These are phyloP conservation scores for Pygoscelis antarcticus DNA, from an alignment of 2,113 vertebrate genomes.

Conservation along the genomic window DNA sequence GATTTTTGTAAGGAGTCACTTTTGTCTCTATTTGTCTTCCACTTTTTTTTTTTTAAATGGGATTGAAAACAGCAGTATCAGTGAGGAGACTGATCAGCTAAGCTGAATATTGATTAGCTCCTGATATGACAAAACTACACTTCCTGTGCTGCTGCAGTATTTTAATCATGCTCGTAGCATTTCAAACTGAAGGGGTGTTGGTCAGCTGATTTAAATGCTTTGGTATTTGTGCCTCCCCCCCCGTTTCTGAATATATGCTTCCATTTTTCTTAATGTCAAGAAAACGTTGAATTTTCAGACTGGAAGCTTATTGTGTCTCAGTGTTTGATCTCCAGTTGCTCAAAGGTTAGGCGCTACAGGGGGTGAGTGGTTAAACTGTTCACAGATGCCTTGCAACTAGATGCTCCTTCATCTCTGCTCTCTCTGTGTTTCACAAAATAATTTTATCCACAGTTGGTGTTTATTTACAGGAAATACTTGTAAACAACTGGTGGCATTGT, in stretches of 20 bases:
- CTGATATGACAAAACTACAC: background rate
- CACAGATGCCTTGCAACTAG: background rate
- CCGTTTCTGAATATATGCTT: background rate
- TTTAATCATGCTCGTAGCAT: background rate
- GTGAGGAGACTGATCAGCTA: background rate
- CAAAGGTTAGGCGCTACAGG: background rate
- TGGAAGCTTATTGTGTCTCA: background rate
- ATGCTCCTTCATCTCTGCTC: background rate
- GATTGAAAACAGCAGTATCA: background rate
- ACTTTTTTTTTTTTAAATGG: background rate
- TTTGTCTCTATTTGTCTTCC: background rate
- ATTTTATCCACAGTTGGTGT: background rate
- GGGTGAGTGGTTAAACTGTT: background rate
- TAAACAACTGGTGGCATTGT: background rate
- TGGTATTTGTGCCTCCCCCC: background rate
- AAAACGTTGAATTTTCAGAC: background rate
- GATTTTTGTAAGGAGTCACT: background rate
- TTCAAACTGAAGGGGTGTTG: background rate
- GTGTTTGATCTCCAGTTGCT: background rate
- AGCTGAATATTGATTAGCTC: background rate
- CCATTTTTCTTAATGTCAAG: background rate
- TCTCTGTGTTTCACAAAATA: background rate
- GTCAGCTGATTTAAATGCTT: background rate
- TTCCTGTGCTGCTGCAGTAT: background rate
- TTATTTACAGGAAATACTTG: background rate